Conservation (phyloP, 1,140 invertebrate genomes). For the Ladona fulva region DNA sequence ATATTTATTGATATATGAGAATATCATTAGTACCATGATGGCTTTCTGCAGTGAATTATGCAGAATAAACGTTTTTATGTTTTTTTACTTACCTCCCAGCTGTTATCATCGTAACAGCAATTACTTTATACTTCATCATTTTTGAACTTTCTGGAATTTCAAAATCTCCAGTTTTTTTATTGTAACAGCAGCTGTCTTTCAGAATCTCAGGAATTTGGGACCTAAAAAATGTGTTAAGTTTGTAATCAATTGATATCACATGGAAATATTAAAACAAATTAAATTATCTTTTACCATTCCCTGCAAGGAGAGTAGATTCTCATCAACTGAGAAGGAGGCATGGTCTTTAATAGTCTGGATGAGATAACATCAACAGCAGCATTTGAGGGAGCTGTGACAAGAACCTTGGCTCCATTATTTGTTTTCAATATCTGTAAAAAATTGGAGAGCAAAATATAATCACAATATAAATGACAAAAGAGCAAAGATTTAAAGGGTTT, state of each 20-base stretch:
- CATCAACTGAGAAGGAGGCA: neutral
- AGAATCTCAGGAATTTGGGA: constrained; percentile 28
- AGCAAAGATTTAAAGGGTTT: too few relatives aligned
- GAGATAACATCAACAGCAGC: constrained; percentile 66
- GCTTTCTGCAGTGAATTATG: too few relatives aligned
- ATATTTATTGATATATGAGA: too few relatives aligned
- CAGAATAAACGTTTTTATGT: too few relatives aligned
- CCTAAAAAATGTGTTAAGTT: constrained; percentile 31
- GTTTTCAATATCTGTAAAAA: too few relatives aligned
- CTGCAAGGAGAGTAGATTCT: neutral
- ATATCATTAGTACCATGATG: too few relatives aligned
- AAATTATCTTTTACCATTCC: constrained; percentile 11
- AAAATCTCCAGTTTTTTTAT: constrained; percentile 30
- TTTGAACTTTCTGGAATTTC: neutral
- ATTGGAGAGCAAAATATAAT: too few relatives aligned
- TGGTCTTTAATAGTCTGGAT: constrained; percentile 35
- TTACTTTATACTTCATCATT: constrained; percentile 34
- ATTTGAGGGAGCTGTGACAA: constrained; percentile 66
- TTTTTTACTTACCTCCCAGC: constrained; percentile 29
- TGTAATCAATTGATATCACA: constrained; percentile 27
- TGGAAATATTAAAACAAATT: constrained; percentile 24
- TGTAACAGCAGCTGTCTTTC: constrained; percentile 24
- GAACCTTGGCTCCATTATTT: constrained; percentile 36
- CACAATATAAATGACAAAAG: too few relatives aligned
- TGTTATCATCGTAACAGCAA: constrained; percentile 37